phyloP scores from a whole-genome alignment of 2,797 vertebrate genomes.

The Falco biarmicus region DNA sequence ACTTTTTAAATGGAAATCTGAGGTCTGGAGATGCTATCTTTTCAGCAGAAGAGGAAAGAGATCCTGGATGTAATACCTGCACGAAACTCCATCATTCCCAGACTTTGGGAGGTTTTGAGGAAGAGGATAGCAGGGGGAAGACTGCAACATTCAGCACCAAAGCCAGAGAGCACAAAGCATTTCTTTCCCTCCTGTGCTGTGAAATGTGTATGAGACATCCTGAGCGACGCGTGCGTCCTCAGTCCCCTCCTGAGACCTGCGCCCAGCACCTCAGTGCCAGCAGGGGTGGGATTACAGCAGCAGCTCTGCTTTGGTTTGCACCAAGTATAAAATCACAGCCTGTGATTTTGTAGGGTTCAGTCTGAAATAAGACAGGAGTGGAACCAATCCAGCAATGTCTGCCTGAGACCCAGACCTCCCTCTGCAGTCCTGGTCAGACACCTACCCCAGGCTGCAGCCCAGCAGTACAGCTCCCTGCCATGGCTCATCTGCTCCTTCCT shows the following conservation, averaged over 20 bases:
- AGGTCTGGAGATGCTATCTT: neutral
- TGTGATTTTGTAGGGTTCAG: neutral
- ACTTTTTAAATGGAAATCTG: neutral
- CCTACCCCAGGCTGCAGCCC: rapidly evolving
- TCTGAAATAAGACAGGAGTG: neutral
- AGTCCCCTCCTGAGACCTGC: rapidly evolving
- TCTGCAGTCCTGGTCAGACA: neutral
- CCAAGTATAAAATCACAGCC: neutral
- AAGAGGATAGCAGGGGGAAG: neutral
- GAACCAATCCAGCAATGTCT: neutral
- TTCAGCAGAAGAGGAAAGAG: neutral
- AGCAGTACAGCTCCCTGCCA: neutral
- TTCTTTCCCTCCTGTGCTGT: neutral
- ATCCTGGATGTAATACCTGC: neutral
- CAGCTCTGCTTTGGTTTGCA: neutral
- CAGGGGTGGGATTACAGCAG: neutral
- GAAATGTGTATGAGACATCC: neutral
- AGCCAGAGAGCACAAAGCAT: neutral
- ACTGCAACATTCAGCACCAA: neutral
- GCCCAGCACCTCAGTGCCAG: neutral
- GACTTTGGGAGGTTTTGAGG: neutral
- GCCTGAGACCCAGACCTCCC: neutral
- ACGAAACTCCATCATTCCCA: neutral
- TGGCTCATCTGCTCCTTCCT: neutral
- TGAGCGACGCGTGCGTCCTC: rapidly evolving